These are phyloP conservation scores for Phalangium opilio DNA, from an alignment of 2,888 invertebrate species.

Conservation along the genomic window DNA sequence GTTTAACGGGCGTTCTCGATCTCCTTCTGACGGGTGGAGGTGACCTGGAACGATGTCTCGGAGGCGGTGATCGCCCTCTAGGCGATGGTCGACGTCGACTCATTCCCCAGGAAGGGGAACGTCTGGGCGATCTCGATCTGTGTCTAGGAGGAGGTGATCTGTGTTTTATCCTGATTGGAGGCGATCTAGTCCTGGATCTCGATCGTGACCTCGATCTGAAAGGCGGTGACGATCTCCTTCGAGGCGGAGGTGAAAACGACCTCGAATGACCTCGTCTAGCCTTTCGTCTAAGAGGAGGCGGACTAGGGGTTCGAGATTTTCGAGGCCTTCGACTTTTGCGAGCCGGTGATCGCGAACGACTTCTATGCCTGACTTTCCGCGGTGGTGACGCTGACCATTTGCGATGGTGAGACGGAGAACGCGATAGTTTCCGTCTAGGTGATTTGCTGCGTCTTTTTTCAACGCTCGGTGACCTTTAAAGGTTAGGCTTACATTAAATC, in stretches of 20 bases:
- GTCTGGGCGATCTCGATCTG: neutral
- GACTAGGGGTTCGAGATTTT: too few relatives aligned
- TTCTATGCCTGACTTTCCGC: neutral
- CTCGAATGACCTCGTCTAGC: too few relatives aligned
- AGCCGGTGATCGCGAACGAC: too few relatives aligned
- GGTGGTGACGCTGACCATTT: neutral
- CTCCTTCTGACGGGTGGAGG: neutral
- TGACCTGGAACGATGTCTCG: neutral
- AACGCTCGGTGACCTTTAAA: neutral
- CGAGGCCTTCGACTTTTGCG: too few relatives aligned
- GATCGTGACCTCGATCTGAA: too few relatives aligned
- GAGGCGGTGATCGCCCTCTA: constrained; percentile 40
- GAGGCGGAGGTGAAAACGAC: too few relatives aligned
- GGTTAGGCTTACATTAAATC: too few relatives aligned
- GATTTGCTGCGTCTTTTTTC: neutral
- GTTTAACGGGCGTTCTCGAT: neutral
- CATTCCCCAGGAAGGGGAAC: constrained; percentile 12
- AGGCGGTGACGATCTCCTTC: too few relatives aligned
- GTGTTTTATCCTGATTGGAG: too few relatives aligned
- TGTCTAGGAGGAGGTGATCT: too few relatives aligned
- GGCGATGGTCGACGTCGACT: constrained; percentile 34
- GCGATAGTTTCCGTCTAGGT: neutral
- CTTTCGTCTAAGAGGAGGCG: too few relatives aligned
- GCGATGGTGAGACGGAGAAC: neutral
- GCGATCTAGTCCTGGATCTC: too few relatives aligned